Percentiles rank a stretch among this genome's conserved stretches.
phyloP scores from a whole-genome alignment of 2,797 vertebrate genomes.

The Mycteria americana region DNA sequence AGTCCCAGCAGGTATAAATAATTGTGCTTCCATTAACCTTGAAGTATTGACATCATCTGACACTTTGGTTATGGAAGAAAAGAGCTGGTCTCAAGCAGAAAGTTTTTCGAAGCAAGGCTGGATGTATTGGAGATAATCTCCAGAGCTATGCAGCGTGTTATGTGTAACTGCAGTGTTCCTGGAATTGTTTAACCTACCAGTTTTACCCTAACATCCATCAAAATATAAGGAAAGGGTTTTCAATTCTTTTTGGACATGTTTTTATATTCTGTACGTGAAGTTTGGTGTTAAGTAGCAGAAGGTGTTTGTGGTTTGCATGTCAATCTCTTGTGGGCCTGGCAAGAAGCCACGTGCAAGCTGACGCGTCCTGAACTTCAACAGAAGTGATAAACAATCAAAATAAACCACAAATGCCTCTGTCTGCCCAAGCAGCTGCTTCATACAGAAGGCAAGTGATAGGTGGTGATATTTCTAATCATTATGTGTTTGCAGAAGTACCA shows the following conservation, averaged over 20 bases:
- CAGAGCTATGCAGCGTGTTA: not conserved
- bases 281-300: constrained; percentile 10
- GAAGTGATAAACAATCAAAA: not conserved
- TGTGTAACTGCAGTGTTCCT: not conserved
- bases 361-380: not conserved
- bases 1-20: not conserved
- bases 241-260: not conserved
- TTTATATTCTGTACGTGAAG: not conserved
- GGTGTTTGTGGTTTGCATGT: constrained; percentile 39
- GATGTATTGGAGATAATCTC: not conserved
- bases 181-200: not conserved
- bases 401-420: not conserved
- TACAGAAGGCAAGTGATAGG: not conserved
- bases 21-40: not conserved
- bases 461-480: not conserved
- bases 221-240: not conserved
- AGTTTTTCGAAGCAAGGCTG: not conserved
- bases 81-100: not conserved
- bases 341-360: not conserved
- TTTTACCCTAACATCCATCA: not conserved
- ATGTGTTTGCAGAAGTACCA: not conserved
- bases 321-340: constrained; percentile 4
- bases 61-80: not conserved
- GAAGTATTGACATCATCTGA: not conserved
- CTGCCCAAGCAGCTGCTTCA: not conserved